Evolutionary conservation across 2,797 vertebrate genomes (phyloP), one percentile per base, ranked within the genome.

Genomic region (Champsocephalus gunnari): DNA sequence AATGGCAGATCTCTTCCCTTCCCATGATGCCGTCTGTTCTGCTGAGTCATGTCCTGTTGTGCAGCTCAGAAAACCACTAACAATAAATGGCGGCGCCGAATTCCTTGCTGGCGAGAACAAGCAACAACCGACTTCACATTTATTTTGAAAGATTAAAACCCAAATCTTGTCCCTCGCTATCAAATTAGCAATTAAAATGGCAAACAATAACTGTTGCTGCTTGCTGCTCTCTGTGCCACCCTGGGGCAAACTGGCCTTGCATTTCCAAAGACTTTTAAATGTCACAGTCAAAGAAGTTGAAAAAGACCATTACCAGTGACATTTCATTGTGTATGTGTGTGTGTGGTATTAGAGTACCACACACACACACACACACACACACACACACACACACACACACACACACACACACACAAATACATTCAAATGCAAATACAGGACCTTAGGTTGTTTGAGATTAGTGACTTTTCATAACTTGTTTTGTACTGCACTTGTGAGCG

Each of bases 231-330:
- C 79, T 50, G 63, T 9, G 32, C 48, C 83, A 64, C 90, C 93
- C 87, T 41, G 51, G 74, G 90, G 91, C 87, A 43, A 76, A 55
- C 71, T 75, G 73, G 87, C 77, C 71, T 82, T 47, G 80, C 86
- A 75, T 90, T 85, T 91, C 45, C 77, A 88, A 92, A 92, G 90
- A 90, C 87, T 90, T 91, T 86, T 89, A 95, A 96, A 96, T 95
- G 95, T 95, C 94, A 95, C 77, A 84, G 82, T 81, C 66, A 84
- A 81, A 89, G 80, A 91, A 92, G 82, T 90, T 87, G 76, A 88
- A 93, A 92, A 93, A 93, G 81, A 92, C 82, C 85, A 93, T 95
- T 93, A 92, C 83, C 87, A 88, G 89, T 95, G 94, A 94, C 94
- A 95, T 96, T 96, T 95, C 72, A 84, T 73, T 79, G 66, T 78